Evolutionary conservation across 2,113 vertebrate species (phyloP), one percentile per base, ranked within the genome.

Genomic region (Cavia aperea): DNA sequence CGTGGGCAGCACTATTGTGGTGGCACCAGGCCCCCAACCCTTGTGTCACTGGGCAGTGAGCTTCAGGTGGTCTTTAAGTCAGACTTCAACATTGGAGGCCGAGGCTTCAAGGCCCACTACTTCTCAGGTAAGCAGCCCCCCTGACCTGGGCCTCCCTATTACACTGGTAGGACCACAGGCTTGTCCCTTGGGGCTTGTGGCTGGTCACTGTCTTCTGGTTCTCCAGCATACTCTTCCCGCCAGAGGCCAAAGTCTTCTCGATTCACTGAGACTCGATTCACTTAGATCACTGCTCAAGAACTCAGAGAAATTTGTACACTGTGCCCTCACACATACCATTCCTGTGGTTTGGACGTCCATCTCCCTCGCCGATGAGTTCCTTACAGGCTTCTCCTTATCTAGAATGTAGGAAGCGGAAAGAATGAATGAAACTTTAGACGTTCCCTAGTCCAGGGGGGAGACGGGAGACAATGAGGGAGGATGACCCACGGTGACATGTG

Each of bases 21-120:
- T 23, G 97, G 96, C 14, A 13, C 97, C 63, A 97, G 86, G 86
- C 99, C 99, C 0, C 98, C 98, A 5, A 97, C 97, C 88, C 97
- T 96, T 0, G 16, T 98, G 94, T 99, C 99, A 23, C 98, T 98
- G 13, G 96, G 98, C 94, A 98, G 96, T 0, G 98, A 99, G 94
- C 98, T 99, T 63, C 98, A 99, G n/a, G 92, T 99, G 39, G 92
- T 99, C 93, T 99, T 99, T 97, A 99, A 99, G 96, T 99, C 99
- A 0, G 99, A 99, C 96, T 99, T 99, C 94, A 99, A 99, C 97
- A 99, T 99, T 0, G 99, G 98, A 18, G 99, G 98, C 93, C 97
- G 98, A 68, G 99, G 99, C 68, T 99, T 99, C 97, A 99, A 99
- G 95, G 99, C 99, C 29, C 97, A 98, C 93, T 99, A 99, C 97